These are phyloP conservation scores for Actinopyga echinites DNA, from an alignment of 53 echinoderm and acorn worm genomes.

Conservation along the genomic window DNA sequence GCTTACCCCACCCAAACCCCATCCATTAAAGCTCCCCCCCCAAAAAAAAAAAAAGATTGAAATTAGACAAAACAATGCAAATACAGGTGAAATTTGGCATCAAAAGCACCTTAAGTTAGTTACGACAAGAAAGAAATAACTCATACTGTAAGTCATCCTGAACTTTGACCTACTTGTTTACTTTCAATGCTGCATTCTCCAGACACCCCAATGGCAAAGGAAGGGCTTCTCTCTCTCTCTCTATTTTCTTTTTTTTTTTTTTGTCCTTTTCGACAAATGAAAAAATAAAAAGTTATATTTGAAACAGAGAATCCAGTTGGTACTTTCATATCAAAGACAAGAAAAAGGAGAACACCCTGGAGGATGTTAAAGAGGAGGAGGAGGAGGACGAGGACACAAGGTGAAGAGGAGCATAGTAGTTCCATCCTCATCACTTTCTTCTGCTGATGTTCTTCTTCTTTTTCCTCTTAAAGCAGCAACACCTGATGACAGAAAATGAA, in stretches of 20 bases:
- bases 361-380: neutral
- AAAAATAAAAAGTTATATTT: neutral
- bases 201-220: neutral
- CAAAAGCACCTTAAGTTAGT: slow-evolving; percentile 10
- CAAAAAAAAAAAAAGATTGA: neutral
- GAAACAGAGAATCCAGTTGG: slow-evolving; percentile 10
- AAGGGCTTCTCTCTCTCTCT: neutral
- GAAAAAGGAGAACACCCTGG: neutral
- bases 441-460: slow-evolving; percentile 91
- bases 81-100: slow-evolving; percentile 20
- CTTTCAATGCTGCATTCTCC: too few relatives aligned
- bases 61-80: neutral
- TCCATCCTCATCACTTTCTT: slow-evolving; percentile 62
- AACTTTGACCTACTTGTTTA: too few relatives aligned
- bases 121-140: slow-evolving; percentile 17
- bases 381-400: neutral
- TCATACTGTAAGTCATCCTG: neutral
- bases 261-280: slow-evolving; percentile 6
- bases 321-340: slow-evolving; percentile 24
- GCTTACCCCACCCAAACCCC: too few relatives aligned
- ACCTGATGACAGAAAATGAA: slow-evolving; percentile 65
- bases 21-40: too few relatives aligned
- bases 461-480: slow-evolving; percentile 99
- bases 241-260: too few relatives aligned
- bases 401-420: neutral